Percentiles rank a stretch among this genome's conserved stretches.
phyloP scores from a whole-genome alignment of 2,113 vertebrate genomes.

The Gadus macrocephalus region DNA sequence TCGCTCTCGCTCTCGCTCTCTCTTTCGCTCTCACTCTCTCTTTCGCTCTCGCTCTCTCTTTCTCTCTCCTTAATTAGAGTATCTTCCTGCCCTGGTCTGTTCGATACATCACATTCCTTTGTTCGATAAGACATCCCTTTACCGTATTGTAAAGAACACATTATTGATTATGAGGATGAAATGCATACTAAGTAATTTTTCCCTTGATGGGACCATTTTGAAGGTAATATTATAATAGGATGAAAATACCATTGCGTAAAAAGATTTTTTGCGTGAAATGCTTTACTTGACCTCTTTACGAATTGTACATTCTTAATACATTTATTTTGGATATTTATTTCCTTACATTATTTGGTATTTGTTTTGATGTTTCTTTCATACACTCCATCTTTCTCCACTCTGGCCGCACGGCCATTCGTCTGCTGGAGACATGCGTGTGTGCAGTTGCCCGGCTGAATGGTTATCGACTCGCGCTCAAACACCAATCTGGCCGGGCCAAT shows the following conservation, averaged over 20 bases:
- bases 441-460: constrained; percentile 44
- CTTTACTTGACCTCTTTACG: neutral
- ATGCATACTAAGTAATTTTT: constrained; percentile 31
- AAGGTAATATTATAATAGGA: constrained; percentile 4
- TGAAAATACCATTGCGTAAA: neutral
- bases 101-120: constrained; percentile 42
- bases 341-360: neutral
- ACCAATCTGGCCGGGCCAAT: constrained; percentile 16
- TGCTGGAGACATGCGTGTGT: neutral
- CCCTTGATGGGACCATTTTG: constrained; percentile 4
- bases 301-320: neutral
- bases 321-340: neutral
- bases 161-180: constrained; percentile 53
- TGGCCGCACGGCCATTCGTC: too few species aligned
- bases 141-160: constrained; percentile 53
- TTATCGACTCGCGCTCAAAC: constrained; percentile 35
- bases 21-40: neutral
- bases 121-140: constrained; percentile 56
- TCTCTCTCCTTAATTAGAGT: constrained; percentile 30
- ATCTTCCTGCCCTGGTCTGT: constrained; percentile 29
- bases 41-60: neutral
- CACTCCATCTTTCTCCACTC: neutral
- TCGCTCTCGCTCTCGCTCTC: neutral
- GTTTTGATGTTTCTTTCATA: neutral
- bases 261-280: neutral